Conservation (phyloP, 2,797 vertebrate genomes). For the Xenentodon cancila region DNA sequence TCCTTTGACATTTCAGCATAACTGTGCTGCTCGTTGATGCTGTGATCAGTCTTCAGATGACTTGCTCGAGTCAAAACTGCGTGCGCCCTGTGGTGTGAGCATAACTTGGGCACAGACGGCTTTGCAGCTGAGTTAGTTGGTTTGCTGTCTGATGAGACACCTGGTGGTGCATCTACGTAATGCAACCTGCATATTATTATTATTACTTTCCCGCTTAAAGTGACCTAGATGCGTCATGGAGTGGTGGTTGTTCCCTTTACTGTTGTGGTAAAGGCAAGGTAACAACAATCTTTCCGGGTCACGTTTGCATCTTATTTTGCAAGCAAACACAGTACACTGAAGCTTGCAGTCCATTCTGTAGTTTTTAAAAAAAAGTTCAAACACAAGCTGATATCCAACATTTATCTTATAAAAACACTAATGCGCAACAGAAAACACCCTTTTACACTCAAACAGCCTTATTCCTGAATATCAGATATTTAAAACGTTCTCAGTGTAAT, state of each 20-base stretch:
- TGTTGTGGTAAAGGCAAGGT: too few relatives aligned
- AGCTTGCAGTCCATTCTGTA: too few relatives aligned
- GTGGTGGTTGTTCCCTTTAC: background rate
- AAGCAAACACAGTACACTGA: too few relatives aligned
- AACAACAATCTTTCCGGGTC: too few relatives aligned
- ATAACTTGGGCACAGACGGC: background rate
- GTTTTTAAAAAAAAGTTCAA: too few relatives aligned
- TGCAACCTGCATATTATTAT: slow-evolving; percentile 23
- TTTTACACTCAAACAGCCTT: too few relatives aligned
- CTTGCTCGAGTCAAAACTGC: background rate
- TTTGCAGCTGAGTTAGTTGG: slow-evolving; percentile 6
- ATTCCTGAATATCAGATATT: background rate
- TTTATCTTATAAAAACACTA: too few relatives aligned
- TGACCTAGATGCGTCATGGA: slow-evolving; percentile 56
- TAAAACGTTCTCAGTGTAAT: slow-evolving; percentile 1
- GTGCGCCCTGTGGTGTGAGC: background rate
- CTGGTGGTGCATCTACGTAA: slow-evolving; percentile 51
- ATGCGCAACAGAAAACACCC: too few relatives aligned
- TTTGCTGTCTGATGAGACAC: slow-evolving; percentile 64
- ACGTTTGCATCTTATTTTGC: too few relatives aligned
- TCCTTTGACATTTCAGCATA: slow-evolving; percentile 7
- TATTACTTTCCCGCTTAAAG: slow-evolving; percentile 62
- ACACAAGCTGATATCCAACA: too few relatives aligned
- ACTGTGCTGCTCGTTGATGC: background rate
- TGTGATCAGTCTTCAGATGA: background rate